These are phyloP conservation scores for Botrylloides violaceus DNA, from an alignment of 23 tunicate species.

Conservation along the genomic window DNA sequence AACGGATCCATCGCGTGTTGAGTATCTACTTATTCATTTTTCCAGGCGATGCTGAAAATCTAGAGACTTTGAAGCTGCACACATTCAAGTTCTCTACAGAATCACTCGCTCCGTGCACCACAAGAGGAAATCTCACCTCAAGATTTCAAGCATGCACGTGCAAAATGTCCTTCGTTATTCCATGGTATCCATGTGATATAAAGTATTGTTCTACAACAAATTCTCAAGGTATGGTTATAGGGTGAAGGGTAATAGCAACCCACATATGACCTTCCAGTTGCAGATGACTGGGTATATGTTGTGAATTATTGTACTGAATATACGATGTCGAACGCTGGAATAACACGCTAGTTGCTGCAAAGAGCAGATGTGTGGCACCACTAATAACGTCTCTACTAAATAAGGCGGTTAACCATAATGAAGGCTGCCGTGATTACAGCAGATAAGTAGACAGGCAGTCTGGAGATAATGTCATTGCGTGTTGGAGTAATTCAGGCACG, in stretches of 20 bases:
- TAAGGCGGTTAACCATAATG: background rate
- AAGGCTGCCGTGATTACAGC: background rate
- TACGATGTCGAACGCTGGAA: no score
- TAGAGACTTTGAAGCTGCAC: background rate
- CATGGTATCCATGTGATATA: conserved; percentile 26
- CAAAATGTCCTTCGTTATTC: conserved; percentile 13
- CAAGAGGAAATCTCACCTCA: background rate
- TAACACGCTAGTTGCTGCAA: no score
- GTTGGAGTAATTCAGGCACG: no score
- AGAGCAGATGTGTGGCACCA: no score
- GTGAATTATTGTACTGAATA: no score
- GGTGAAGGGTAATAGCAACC: no score
- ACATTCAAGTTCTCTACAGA: background rate
- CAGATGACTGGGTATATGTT: no score
- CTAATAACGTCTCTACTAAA: no score
- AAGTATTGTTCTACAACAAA: conserved; percentile 21
- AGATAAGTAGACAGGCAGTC: background rate
- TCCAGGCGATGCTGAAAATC: conserved; percentile 1
- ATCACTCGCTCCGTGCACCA: background rate
- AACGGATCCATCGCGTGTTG: no score
- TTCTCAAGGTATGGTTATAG: conserved; percentile 16
- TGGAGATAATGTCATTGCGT: background rate
- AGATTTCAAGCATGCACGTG: conserved; percentile 10
- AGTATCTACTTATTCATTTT: background rate
- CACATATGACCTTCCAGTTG: no score